Evolutionary conservation across 1,140 invertebrate species (phyloP).

Genomic region (Ectropis grisescens): DNA sequence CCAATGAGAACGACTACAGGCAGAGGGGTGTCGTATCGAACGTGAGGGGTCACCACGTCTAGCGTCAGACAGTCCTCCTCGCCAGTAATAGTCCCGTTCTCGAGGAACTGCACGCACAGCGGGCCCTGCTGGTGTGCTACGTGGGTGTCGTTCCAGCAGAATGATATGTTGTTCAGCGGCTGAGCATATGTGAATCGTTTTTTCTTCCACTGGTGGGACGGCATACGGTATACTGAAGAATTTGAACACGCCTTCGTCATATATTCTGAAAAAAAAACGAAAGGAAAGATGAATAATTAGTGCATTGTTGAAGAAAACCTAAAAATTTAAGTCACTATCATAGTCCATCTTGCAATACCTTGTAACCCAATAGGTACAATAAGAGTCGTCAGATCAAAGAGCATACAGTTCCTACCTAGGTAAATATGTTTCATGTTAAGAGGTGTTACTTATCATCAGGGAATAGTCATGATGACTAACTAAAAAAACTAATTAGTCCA

Average conservation of each 20-base stretch:
- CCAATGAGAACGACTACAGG: slow-evolving; percentile 88
- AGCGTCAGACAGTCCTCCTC: slow-evolving; percentile 86
- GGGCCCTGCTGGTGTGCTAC: slow-evolving; percentile 76
- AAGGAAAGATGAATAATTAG: slow-evolving; percentile 5
- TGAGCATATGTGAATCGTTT: slow-evolving; percentile 81
- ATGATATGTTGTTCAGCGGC: slow-evolving; percentile 74
- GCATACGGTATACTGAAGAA: slow-evolving; percentile 92
- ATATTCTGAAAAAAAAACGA: slow-evolving; percentile 63
- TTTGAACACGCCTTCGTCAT: slow-evolving; percentile 82
- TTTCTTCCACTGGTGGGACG: slow-evolving; percentile 77
- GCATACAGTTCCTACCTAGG: too few relatives aligned
- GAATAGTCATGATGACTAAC: too few relatives aligned
- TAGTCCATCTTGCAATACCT: too few relatives aligned
- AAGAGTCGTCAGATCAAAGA: too few relatives aligned
- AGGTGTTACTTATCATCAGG: too few relatives aligned
- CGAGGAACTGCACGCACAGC: slow-evolving; percentile 77
- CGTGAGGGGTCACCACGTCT: slow-evolving; percentile 82
- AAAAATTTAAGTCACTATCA: too few relatives aligned
- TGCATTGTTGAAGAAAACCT: slow-evolving; percentile 1
- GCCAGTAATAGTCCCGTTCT: slow-evolving; percentile 76
- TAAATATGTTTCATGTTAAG: too few relatives aligned
- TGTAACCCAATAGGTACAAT: too few relatives aligned
- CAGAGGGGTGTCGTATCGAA: slow-evolving; percentile 79
- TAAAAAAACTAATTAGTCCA: too few relatives aligned
- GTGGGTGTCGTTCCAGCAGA: slow-evolving; percentile 86